A percentile compares a stretch with the other conserved stretches of the same genome.
Conservation (phyloP, 2,888 invertebrate genomes). For the Ichneumon xanthorius region DNA sequence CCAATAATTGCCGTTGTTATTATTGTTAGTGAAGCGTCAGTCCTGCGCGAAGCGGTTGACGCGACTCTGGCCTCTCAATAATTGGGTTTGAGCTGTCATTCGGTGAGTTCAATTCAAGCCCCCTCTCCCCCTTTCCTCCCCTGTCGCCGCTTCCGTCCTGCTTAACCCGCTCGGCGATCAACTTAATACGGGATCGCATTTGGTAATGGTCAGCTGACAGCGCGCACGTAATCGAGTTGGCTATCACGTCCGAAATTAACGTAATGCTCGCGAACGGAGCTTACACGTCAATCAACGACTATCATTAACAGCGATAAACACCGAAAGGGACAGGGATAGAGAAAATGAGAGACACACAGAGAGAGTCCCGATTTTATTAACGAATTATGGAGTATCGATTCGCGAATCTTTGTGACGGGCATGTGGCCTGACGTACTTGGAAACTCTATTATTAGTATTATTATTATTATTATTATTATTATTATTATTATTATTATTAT, state of each 20-base stretch:
- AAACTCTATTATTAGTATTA: conserved; percentile 30
- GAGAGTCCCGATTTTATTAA: conserved; percentile 47
- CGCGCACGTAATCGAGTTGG: conserved; percentile 57
- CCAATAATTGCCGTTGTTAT: conserved; percentile 54
- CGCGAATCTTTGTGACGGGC: conserved; percentile 39
- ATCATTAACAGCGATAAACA: conserved; percentile 61
- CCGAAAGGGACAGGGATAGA: conserved; percentile 21
- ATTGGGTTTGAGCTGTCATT: conserved; percentile 64
- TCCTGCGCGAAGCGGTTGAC: conserved; percentile 14
- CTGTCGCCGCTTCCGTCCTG: neutral
- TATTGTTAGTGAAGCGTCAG: conserved; percentile 39
- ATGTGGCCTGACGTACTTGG: neutral
- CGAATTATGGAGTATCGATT: conserved; percentile 56
- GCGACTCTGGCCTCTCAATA: conserved; percentile 50
- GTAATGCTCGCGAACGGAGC: conserved; percentile 43
- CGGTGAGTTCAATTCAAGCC: conserved; percentile 43
- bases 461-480: too few relatives aligned
- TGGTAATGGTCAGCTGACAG: conserved; percentile 42
- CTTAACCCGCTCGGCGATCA: conserved; percentile 13
- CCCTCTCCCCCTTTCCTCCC: conserved; percentile 2
- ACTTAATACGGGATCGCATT: conserved; percentile 45
- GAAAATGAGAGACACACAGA: conserved; percentile 2
- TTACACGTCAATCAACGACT: conserved; percentile 58
- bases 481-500: conserved; percentile 11
- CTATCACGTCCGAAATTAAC: conserved; percentile 54